These are phyloP conservation scores for Meiosimyza decipiens DNA, from an alignment of 2,888 invertebrate species.

Conservation along the genomic window DNA sequence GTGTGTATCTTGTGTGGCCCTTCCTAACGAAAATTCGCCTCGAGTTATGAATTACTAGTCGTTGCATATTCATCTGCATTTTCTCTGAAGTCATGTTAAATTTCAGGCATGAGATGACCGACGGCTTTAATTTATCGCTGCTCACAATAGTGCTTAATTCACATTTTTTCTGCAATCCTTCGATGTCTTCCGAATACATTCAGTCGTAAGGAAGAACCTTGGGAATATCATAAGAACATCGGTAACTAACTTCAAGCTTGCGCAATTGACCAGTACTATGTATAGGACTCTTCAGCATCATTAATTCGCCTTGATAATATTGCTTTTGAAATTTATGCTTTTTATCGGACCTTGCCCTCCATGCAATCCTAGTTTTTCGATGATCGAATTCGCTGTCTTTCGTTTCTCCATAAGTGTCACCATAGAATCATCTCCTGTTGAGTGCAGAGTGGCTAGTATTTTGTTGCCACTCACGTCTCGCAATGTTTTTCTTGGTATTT, in stretches of 20 bases:
- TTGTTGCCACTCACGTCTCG: slow-evolving; percentile 37
- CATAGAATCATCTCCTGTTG: background rate
- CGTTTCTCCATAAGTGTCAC: slow-evolving; percentile 27
- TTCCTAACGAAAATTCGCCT: slow-evolving; percentile 36
- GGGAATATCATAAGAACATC: slow-evolving; percentile 31
- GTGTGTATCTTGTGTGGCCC: too few relatives aligned
- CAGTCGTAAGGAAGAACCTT: slow-evolving; percentile 7
- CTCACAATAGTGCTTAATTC: slow-evolving; percentile 10
- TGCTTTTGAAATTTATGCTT: slow-evolving; percentile 33
- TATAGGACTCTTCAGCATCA: slow-evolving; percentile 35
- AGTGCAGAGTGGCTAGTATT: slow-evolving; percentile 31
- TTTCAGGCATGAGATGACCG: slow-evolving; percentile 33
- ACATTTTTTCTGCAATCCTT: slow-evolving; percentile 30
- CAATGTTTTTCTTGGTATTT: slow-evolving; percentile 36
- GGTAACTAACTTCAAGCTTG: slow-evolving; percentile 27
- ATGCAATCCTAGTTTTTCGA: slow-evolving; percentile 14
- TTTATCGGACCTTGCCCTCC: slow-evolving; percentile 33
- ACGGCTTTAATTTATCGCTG: slow-evolving; percentile 39
- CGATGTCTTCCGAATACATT: slow-evolving; percentile 29
- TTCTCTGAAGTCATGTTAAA: slow-evolving; percentile 28
- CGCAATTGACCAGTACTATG: slow-evolving; percentile 33
- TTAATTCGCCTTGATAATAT: slow-evolving; percentile 34
- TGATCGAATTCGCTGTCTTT: slow-evolving; percentile 27
- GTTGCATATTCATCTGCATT: background rate
- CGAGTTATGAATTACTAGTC: slow-evolving; percentile 19